Conservation (phyloP, 2,888 invertebrate species). For the Leistus spinibarbis region DNA sequence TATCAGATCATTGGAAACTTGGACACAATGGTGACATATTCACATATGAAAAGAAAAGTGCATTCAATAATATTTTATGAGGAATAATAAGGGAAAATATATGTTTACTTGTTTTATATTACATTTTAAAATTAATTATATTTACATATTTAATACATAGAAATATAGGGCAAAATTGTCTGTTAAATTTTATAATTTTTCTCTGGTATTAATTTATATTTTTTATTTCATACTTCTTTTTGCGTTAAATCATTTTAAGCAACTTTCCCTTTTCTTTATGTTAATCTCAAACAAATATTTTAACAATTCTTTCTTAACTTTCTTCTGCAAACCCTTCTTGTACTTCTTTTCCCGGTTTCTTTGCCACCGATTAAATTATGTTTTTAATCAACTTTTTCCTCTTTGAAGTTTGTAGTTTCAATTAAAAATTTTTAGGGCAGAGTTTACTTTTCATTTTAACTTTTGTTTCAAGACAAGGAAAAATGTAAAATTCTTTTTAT, state of each 20-base stretch:
- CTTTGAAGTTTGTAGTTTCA: constrained; percentile 7
- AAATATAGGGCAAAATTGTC: no score
- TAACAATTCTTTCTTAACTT: no score
- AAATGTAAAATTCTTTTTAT: background rate
- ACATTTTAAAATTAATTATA: no score
- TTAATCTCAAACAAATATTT: background rate
- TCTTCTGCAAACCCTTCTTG: background rate
- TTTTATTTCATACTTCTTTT: background rate
- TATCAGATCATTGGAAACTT: background rate
- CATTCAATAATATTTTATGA: no score
- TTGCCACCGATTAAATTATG: background rate
- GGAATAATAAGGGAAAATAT: no score
- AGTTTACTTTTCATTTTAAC: background rate
- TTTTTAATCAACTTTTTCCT: background rate
- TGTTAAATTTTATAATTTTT: no score
- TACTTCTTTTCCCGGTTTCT: background rate
- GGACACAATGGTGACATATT: no score
- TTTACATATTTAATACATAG: no score
- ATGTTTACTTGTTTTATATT: no score
- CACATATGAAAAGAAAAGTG: no score
- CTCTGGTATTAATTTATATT: no score
- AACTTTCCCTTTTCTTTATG: background rate
- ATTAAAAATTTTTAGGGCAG: background rate
- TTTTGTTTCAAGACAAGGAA: background rate
- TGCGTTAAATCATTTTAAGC: background rate